Percentiles rank a stretch among this genome's conserved stretches.
Evolutionary conservation across 1,140 invertebrate genomes (phyloP).

Genomic region (Drusus annulatus): DNA sequence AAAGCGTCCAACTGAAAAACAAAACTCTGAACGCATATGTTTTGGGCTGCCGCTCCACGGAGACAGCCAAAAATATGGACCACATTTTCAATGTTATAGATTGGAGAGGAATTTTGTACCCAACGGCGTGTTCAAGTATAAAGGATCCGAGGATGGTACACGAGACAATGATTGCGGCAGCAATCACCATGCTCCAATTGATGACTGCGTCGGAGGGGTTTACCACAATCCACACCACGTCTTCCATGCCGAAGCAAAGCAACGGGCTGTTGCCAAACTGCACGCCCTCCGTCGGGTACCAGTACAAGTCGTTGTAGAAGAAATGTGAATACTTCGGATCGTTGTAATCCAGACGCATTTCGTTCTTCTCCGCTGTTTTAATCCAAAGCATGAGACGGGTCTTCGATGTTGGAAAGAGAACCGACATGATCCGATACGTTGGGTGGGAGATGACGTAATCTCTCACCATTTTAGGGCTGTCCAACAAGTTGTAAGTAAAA

Average conservation of each 20-base stretch:
- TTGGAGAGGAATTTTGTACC: not conserved
- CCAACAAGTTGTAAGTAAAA: not conserved
- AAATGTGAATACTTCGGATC: not conserved
- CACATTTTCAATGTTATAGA: too few species aligned
- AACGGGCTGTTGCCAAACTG: not conserved
- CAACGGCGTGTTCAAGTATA: not conserved
- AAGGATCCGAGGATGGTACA: not conserved
- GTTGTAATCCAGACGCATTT: not conserved
- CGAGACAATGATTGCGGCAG: not conserved
- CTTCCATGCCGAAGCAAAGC: not conserved
- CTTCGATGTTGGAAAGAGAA: not conserved
- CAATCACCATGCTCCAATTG: not conserved
- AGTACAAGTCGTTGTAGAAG: slow-evolving; percentile 8
- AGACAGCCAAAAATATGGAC: not conserved
- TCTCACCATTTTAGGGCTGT: not conserved
- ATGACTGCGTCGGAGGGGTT: not conserved
- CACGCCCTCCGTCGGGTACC: not conserved
- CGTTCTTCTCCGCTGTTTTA: not conserved
- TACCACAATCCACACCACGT: not conserved
- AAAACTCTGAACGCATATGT: not conserved
- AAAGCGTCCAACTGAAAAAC: slow-evolving; percentile 5
- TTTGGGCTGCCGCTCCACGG: not conserved
- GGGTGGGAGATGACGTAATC: not conserved
- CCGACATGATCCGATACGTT: not conserved
- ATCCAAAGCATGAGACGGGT: not conserved